Evolutionary conservation across 2,888 invertebrate genomes (phyloP), one percentile per base, ranked within the genome.

Genomic region (Arrhopalites spinosus): DNA sequence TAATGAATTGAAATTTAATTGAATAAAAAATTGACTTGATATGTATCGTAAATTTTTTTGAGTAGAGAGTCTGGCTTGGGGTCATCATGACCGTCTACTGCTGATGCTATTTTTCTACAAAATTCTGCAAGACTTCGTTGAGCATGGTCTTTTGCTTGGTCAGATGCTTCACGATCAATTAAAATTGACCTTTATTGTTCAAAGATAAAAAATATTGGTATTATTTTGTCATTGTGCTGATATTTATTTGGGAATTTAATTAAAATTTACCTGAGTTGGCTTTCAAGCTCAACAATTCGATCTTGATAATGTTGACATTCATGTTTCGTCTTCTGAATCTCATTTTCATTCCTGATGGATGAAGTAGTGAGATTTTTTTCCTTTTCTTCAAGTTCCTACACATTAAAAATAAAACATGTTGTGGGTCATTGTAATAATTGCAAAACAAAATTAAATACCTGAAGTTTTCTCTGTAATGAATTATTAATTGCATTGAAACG

Each of bases 401-500:
- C 59, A 36, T 36, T 36, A 36, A 36, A 36, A 23, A 27, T 7
- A 61, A 25, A 61, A 3, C 23, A 61, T 25, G 3, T 36, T 7
- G 36, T 61, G 5, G 7, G 23, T 53, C 3, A 53, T 53, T 53
- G 15, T 53, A 8, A 8, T 17, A 5, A 53, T n/a, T n/a, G 47
- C 15, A 11, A 45, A 45, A 45, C 47, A 45, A 45, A 45, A 45
- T 45, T 45, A 45, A 15, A 64, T 75, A 87, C 87, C 85, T 88
- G 87, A 59, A 93, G 89, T 76, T 93, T 90, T 85, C 91, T 92
- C 84, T 92, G 91, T 69, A 94, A 88, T 0, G 94, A 93, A 2
- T 90, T 89, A 81, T 94, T 92, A 63, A 94, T 88, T 0, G 94
- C 91, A 83, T 91, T 92, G 85, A 94, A 93, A 50, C 94, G 88